Percentiles rank a stretch among this genome's conserved stretches.
phyloP scores from a whole-genome alignment of 1,140 invertebrate genomes.

The Condylostylus longicornis region DNA sequence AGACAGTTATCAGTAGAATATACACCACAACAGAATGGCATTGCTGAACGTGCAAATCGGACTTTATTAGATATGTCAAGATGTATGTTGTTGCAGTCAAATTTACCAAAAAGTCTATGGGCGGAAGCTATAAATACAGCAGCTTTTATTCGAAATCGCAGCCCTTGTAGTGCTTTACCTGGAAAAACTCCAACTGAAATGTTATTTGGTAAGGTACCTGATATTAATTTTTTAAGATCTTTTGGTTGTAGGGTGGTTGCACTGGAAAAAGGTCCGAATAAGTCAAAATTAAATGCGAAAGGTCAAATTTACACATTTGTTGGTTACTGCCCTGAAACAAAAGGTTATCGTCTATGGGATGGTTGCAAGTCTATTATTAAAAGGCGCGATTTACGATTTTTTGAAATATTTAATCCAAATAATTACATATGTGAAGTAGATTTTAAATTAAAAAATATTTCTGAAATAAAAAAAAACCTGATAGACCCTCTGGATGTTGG shows the following conservation, averaged over 20 bases:
- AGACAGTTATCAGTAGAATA: background rate
- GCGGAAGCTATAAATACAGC: background rate
- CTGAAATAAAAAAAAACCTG: too few relatives aligned
- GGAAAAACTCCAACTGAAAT: background rate
- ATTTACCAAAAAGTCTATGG: background rate
- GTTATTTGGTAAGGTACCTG: background rate
- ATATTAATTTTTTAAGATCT: background rate
- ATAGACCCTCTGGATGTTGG: too few relatives aligned
- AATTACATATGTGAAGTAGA: too few relatives aligned
- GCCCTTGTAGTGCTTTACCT: background rate
- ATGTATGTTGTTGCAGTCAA: background rate
- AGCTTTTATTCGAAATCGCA: background rate
- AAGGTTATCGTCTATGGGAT: background rate
- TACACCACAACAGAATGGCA: background rate
- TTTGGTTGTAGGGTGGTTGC: background rate
- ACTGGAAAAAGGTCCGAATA: background rate
- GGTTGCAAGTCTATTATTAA: too few relatives aligned
- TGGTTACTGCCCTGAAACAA: background rate
- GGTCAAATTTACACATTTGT: background rate
- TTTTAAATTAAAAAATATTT: too few relatives aligned
- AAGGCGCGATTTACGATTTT: too few relatives aligned
- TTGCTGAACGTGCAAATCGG: slow-evolving; percentile 1
- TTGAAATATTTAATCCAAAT: too few relatives aligned
- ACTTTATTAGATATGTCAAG: background rate
- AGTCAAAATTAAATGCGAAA: background rate